phyloP scores from a whole-genome alignment of 64 coral and sea anemone species.

The Actinia equina region DNA sequence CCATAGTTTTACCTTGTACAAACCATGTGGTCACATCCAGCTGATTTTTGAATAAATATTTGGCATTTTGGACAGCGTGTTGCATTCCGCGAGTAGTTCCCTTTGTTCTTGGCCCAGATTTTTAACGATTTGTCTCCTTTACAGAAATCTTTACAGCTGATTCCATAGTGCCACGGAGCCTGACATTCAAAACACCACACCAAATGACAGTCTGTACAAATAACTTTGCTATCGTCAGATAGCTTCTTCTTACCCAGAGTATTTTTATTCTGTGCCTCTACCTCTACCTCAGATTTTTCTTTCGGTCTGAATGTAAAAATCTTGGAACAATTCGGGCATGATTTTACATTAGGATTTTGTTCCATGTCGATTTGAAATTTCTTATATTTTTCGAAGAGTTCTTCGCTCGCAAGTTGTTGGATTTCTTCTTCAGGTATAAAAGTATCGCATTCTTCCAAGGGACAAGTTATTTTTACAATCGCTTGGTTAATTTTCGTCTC shows the following conservation, averaged over 20 bases:
- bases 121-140: constrained; percentile 89
- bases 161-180: constrained; percentile 88
- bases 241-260: constrained; percentile 24
- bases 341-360: constrained; percentile 75
- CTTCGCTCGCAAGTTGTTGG: constrained; percentile 26
- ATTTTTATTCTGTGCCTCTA: constrained; percentile 4
- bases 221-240: constrained; percentile 55
- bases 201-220: constrained; percentile 65
- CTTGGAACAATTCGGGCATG: constrained; percentile 81
- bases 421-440: constrained; percentile 60
- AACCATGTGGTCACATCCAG: constrained; percentile 86
- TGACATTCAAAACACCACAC: constrained; percentile 91
- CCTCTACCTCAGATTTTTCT: background rate
- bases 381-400: constrained; percentile 65
- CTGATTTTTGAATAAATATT: constrained; percentile 79
- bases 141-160: constrained; percentile 82
- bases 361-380: constrained; percentile 75
- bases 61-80: constrained; percentile 81
- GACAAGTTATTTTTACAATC: constrained; percentile 76
- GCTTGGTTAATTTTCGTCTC: constrained; percentile 71
- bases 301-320: constrained; percentile 40
- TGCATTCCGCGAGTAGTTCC: constrained; percentile 59
- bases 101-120: constrained; percentile 91
- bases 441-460: constrained; percentile 72
- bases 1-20: constrained; percentile 58